phyloP scores from a whole-genome alignment of 1,140 invertebrate genomes.

The Melipona quadrifasciata region DNA sequence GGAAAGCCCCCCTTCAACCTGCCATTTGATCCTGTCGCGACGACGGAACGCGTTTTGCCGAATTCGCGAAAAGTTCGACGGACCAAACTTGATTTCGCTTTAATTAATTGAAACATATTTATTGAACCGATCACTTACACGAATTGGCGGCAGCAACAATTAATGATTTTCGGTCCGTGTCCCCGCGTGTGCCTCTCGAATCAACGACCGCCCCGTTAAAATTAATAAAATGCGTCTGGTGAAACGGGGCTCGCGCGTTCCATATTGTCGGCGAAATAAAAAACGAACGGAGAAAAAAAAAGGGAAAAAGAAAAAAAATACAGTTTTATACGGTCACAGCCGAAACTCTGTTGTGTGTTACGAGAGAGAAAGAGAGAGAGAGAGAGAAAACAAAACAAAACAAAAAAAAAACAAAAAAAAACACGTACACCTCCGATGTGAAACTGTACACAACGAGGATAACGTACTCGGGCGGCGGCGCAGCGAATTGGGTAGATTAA shows the following conservation, averaged over 20 bases:
- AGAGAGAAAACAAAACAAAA: too few species aligned
- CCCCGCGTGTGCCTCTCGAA: constrained; percentile 28
- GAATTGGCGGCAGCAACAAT: constrained; percentile 38
- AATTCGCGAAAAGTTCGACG: constrained; percentile 30
- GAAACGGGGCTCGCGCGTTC: neutral
- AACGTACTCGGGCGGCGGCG: neutral
- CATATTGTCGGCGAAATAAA: neutral
- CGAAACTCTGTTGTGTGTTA: neutral
- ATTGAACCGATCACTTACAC: constrained; percentile 49
- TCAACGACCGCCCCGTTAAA: constrained; percentile 19
- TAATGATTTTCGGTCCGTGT: constrained; percentile 39
- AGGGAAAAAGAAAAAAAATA: neutral
- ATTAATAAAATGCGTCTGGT: constrained; percentile 36
- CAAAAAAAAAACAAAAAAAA: neutral
- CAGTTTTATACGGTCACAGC: neutral
- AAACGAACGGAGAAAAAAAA: neutral
- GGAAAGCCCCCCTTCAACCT: neutral
- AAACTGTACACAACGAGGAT: neutral
- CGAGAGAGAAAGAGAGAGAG: neutral
- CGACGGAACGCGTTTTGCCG: constrained; percentile 11
- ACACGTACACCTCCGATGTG: neutral
- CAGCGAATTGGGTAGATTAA: constrained; percentile 23
- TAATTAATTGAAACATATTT: constrained; percentile 50
- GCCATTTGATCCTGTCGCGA: constrained; percentile 25
- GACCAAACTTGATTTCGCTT: constrained; percentile 50